Base-by-base conservation (phyloP, 2,888 invertebrate genomes). In the Patella caerulea region DNA sequence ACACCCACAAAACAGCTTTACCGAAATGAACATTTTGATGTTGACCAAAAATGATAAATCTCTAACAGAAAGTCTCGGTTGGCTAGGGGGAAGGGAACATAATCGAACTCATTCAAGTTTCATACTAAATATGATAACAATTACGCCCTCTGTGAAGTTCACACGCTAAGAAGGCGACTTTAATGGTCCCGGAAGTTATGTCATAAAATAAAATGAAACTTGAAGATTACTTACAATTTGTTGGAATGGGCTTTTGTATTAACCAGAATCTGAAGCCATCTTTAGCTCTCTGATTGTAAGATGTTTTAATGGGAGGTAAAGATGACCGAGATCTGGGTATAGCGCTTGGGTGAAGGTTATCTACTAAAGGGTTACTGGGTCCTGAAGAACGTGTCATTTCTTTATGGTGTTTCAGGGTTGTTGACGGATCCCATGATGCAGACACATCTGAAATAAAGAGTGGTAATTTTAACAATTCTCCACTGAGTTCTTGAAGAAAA, bases 211-310 rank as follows among this genome's bases (percentile, higher is more conserved):
- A 24, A 17, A 14, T 19, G 34, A 12, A 70, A 71, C 15, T 4
- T 52, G 4, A 15, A 9, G 4, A 3, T 78, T 81, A 87, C 89
- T 86, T 84, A 91, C 91, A 90, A 45, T 75, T 82, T 9, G 90
- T 91, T 15, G 90, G 90, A 75, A 87, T 86, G 45, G 90, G 91
- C 83, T 86, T 81, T 72, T 90, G 87, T 75, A 88, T 87, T 52
- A 87, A 83, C 91, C 91, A 91, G 79, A 90, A 91, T 34, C 88
- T 79, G 85, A 89, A 90, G 2, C 90, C 90, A 12, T 88, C 87
- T 75, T 79, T 81, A 0, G 91, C 90, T 56, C 89, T 79, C 24
- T 86, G 83, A 78, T 88, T 86, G 82, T 81, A 89, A n/a, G 83
- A 79, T 74, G 86, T 88, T 78, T 83, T 78, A 15, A 82, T 45